These are phyloP conservation scores for Vultur gryphus DNA, from an alignment of 2,797 vertebrate species.

Conservation along the genomic window DNA sequence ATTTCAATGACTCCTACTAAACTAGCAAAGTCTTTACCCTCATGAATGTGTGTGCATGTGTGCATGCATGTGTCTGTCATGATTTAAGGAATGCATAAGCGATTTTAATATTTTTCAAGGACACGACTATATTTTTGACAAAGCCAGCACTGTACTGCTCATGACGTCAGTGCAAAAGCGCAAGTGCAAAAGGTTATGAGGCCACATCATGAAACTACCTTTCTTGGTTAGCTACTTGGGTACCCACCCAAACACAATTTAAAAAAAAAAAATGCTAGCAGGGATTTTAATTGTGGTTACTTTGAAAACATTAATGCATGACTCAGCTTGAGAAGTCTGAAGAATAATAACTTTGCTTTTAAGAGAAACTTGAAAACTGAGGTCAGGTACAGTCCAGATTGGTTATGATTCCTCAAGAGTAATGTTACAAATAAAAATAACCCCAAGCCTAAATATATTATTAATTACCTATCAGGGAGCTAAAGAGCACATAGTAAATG, in stretches of 20 bases:
- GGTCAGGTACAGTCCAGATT: background rate
- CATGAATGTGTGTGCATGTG: background rate
- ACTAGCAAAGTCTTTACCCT: background rate
- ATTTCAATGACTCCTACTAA: background rate
- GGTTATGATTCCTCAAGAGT: background rate
- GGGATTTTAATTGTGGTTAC: background rate
- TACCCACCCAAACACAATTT: background rate
- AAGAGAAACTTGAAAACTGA: conserved; percentile 38
- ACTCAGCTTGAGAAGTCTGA: conserved; percentile 18
- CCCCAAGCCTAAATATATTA: background rate
- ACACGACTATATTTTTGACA: background rate
- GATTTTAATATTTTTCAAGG: conserved; percentile 3
- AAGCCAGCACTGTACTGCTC: background rate
- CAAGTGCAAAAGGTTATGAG: background rate
- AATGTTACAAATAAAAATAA: conserved; percentile 10
- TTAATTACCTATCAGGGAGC: background rate
- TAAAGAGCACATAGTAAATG: background rate
- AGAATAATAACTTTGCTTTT: conserved; percentile 8
- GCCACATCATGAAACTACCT: background rate
- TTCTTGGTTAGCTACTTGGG: background rate
- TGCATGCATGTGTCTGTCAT: background rate
- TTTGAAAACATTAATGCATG: conserved; percentile 13
- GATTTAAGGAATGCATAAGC: background rate
- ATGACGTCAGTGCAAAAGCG: background rate
- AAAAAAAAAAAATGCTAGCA: background rate